Evolutionary conservation across 2,113 vertebrate species (phyloP).

Genomic region (Astatoreochromis straeleni): DNA sequence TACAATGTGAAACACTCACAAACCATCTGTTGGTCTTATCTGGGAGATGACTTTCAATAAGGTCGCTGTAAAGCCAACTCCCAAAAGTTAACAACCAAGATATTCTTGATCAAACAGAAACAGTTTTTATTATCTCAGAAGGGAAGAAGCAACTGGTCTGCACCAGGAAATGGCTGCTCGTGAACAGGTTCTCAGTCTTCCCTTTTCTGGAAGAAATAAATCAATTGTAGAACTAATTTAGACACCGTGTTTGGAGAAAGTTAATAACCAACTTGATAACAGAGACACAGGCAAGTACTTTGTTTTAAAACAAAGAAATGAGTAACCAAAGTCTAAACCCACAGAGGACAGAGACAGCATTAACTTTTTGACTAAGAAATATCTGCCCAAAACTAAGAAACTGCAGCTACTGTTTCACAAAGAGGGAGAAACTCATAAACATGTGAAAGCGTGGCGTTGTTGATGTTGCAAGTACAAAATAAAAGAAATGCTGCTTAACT

Average conservation of each 20-base stretch:
- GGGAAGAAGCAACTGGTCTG: background rate
- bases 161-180: background rate
- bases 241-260: background rate
- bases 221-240: background rate
- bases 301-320: background rate
- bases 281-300: background rate
- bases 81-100: conserved; percentile 18
- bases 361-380: background rate
- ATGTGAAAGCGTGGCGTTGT: background rate
- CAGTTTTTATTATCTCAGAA: background rate
- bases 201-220: conserved; percentile 4
- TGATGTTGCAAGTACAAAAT: background rate
- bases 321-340: background rate
- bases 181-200: background rate
- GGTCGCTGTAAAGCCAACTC: background rate
- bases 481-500: conserved; percentile 40
- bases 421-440: background rate
- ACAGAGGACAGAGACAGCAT: background rate
- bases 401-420: background rate
- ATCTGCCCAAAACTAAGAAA: background rate
- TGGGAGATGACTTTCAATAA: background rate
- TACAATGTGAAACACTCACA: background rate
- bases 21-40: background rate
- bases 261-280: conserved; percentile 25
- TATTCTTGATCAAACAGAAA: conserved; percentile 45